Base-by-base conservation (phyloP, 2,113 vertebrate species). In the Hymenochirus boettgeri region DNA sequence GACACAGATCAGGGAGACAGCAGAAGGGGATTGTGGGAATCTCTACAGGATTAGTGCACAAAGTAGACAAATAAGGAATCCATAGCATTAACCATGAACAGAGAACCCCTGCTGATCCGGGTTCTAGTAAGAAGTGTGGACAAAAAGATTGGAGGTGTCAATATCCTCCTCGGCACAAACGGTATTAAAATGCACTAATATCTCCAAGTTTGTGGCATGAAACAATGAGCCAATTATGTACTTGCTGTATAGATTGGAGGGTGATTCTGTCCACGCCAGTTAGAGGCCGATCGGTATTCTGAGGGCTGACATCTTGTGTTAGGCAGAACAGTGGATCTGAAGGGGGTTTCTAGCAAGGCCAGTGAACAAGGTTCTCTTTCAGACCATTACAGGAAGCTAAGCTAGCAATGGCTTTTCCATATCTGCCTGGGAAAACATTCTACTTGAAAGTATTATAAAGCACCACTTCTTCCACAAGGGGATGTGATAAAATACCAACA, bases 21-120 rank as follows among this genome's bases (percentile, higher is more conserved):
- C 71, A 48, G 64, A 9, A n/a, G 71, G 22, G 67, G 65, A 72
- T 74, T 80, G 75, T 77, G 72, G 72, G 77, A 77, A 78, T 1
- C 71, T 82, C 79, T 79, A 69, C 58, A 15, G 66, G 74, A 82
- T 81, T 73, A 81, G 77, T n/a, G n/a, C 80, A 80, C 83, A 76
- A 72, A 63, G 73, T 72, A 37, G 12, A 73, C 77, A 72, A 50
- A 72, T 33, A 46, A 79, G 76, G 72, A 72, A 70, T 70, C 21
- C 5, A 26, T 0, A 2, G 19, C 74, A 80, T 72, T 59, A 69
- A 69, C 58, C 5, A 73, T 69, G 62, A 77, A 72, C 70, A 75
- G 75, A 64, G 71, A 65, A 61, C 65, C 78, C 73, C 52, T 46
- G 74, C 73, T 1, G 69, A 75, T 65, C 77, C 61, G 79, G 78